Conservation (phyloP, 2,888 invertebrate genomes). For the Diloba caeruleocephala region DNA sequence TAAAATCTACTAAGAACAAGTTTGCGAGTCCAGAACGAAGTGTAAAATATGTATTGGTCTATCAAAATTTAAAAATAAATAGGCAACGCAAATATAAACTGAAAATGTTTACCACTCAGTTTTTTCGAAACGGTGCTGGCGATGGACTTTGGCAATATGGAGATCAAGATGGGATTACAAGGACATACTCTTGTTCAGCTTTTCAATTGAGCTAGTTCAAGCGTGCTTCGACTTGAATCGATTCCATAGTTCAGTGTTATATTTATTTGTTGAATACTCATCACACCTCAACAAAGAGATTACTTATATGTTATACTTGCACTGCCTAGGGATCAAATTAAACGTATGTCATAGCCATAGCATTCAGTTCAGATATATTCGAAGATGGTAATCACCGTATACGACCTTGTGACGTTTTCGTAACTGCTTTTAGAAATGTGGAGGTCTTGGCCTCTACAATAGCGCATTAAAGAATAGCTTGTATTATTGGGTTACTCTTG, state of each 20-base stretch:
- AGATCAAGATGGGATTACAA: slow-evolving; percentile 1
- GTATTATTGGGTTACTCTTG: slow-evolving; percentile 44
- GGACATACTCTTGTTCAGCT: background rate
- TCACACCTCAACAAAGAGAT: too few species aligned
- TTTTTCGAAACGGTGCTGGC: too few species aligned
- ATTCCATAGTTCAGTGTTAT: background rate
- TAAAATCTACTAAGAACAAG: slow-evolving; percentile 7
- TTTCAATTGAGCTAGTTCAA: background rate
- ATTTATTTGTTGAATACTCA: too few species aligned
- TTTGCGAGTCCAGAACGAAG: slow-evolving; percentile 11
- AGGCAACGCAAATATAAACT: too few species aligned
- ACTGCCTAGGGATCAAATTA: too few species aligned
- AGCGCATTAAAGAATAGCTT: slow-evolving; percentile 49
- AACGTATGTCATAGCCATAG: too few species aligned
- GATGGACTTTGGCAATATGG: too few species aligned
- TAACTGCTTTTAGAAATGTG: slow-evolving; percentile 14
- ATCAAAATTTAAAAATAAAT: too few species aligned
- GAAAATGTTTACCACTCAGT: too few species aligned
- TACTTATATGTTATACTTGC: too few species aligned
- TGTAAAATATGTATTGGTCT: too few species aligned
- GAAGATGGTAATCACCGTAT: slow-evolving; percentile 16
- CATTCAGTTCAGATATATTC: too few species aligned
- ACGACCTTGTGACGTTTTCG: slow-evolving; percentile 42
- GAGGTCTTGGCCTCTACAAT: slow-evolving; percentile 27
- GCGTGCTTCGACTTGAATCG: background rate